These are phyloP conservation scores for Danio albolineatus DNA, from an alignment of 2,797 vertebrate species.

Conservation along the genomic window DNA sequence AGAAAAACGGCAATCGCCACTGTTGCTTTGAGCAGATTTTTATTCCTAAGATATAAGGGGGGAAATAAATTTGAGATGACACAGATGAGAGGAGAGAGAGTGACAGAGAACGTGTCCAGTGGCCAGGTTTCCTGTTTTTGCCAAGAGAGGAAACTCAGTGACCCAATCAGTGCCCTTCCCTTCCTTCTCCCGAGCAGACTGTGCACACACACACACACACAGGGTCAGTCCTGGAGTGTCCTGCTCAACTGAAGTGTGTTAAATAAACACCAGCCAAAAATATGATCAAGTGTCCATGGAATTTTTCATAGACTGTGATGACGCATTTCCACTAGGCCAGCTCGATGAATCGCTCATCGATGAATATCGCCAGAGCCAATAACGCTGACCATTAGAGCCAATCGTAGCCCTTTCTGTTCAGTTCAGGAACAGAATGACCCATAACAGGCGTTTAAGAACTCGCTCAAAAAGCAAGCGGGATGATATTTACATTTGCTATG, in stretches of 20 bases:
- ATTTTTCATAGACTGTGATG: not conserved
- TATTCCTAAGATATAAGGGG: not conserved
- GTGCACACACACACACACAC: not conserved
- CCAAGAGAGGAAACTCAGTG: constrained; percentile 51
- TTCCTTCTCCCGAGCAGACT: constrained; percentile 23
- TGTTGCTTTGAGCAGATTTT: not conserved
- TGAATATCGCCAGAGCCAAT: no score
- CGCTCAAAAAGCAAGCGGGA: no score
- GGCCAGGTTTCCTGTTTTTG: constrained; percentile 65
- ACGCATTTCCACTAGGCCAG: not conserved
- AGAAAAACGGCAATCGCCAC: not conserved
- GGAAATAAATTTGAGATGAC: not conserved
- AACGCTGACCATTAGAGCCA: no score
- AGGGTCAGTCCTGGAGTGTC: not conserved
- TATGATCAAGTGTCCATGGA: not conserved
- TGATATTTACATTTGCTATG: no score
- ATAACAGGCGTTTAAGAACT: no score
- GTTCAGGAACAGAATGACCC: no score
- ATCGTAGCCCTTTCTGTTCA: no score
- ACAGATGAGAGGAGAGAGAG: constrained; percentile 2
- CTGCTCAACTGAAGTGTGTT: not conserved
- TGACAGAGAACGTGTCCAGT: constrained; percentile 42
- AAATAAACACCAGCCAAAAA: constrained; percentile 4
- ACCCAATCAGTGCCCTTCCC: constrained; percentile 48
- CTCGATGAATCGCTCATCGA: no score